Evolutionary conservation across 2,797 vertebrate species (phyloP), one percentile per base, ranked within the genome.

Genomic region (Pangasius djambal): DNA sequence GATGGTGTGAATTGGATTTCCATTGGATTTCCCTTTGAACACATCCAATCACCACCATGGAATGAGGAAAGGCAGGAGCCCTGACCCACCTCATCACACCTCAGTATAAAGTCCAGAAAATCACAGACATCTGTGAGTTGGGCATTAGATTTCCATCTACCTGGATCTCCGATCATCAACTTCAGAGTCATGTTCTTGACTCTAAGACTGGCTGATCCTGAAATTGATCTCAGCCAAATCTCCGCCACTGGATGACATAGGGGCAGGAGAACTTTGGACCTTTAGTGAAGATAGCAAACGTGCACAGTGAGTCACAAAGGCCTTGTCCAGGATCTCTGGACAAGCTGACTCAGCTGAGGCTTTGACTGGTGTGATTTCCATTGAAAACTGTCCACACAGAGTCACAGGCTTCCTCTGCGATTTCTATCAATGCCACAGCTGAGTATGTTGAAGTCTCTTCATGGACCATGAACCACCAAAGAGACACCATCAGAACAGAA

Each of bases 401-500:
- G 37, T 61, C 34, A 40, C 7, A n/a, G 7, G 31, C 31, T 6
- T 59, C 79, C 79, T 61, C 34, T 57, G 50, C 34, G 16, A 79
- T n/a, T n/a, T 78, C 75, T 52, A 31, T 78, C 48, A 78, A n/a
- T 31, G 75, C 28, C 50, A 79, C n/a, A 57, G n/a, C n/a, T 55
- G n/a, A 31, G n/a, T 31, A 78, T 13, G 9, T 10, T 37, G 78
- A 57, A 59, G 31, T 81, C 78, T 59, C 20, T 59, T 25, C 52
- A 81, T 1, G 34, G 79, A 82, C 13, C 31, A 82, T 37, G 52
- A 61, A 22, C 52, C 52, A 57, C 9, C 78, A 52, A 55, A 79
- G 50, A 79, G 15, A 79, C 31, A 59, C 48, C 28, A n/a, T 16
- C 48, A 52, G 15, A 20, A 31, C 28, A 52, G 52, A 31, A 31